Base-by-base conservation (phyloP, 2,888 invertebrate species). In the Sesia bembeciformis region DNA sequence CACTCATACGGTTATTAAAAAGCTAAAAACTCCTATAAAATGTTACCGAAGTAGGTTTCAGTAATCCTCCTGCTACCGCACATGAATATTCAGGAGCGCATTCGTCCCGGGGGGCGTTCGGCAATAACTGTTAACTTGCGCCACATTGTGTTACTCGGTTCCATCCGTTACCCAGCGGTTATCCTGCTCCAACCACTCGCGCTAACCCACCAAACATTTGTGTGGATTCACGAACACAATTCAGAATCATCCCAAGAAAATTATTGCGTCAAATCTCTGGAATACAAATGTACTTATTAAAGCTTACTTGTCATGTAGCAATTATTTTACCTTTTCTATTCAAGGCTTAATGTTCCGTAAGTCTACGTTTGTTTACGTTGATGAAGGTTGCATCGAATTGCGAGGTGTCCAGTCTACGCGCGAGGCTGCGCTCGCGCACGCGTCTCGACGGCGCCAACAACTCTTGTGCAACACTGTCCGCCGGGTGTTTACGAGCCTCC, bases 371-470 rank as follows among this genome's bases (percentile, higher is more conserved):
- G 84, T 87, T 88, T 88, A 87, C 79, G 79, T 84, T 82, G 77
- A 75, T 75, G 84, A 84, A 89, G 88, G 88, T 85, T 88, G 84
- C 81, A 87, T 82, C 71, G 80, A 86, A 86, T 86, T 85, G 88
- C 86, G 86, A 86, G 82, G 84, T 80, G 76, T 76, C 55, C 88
- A 88, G 88, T 88, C 78, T 77, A 78, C 79, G 84, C 82, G 84
- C 67, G 84, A 81, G 85, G 78, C 84, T 86, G 85, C 82, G 81
- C 84, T 74, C 69, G 87, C 86, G 78, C 84, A 87, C 84, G 87
- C 89, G 88, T 89, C 88, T 89, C 84, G 72, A 71, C 79, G 88
- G 87, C 88, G 86, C 87, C 87, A 81, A 72, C 67, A 68, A 65
- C 68, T 66, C 74, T 87, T 88, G 77, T 83, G 83, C 81, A 88